phyloP scores from a whole-genome alignment of 2,113 vertebrate genomes.

The Saguinus midas region DNA sequence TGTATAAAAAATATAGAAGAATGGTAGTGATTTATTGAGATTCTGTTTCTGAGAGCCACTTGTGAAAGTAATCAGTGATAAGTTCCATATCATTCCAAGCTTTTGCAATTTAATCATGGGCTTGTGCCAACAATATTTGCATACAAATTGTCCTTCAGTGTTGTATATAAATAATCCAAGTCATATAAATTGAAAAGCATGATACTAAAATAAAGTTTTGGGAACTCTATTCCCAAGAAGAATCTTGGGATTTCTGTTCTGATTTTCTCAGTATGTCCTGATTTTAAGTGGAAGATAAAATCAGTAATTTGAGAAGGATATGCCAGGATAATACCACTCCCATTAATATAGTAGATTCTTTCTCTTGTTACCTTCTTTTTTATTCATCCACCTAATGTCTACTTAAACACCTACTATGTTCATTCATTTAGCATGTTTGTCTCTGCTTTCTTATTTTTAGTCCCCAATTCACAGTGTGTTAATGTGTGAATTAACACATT shows the following conservation, averaged over 20 bases:
- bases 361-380: not conserved
- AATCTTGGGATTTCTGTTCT: not conserved
- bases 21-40: conserved; percentile 38
- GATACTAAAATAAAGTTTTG: not conserved
- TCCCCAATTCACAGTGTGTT: not conserved
- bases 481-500: too few relatives aligned
- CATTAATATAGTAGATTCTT: not conserved
- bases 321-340: not conserved
- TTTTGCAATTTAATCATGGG: conserved; percentile 40
- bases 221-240: not conserved
- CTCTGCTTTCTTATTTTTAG: not conserved
- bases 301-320: not conserved
- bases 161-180: conserved; percentile 28
- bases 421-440: not conserved
- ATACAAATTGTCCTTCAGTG: not conserved
- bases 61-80: conserved; percentile 43
- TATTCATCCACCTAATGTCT: not conserved
- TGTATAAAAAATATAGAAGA: not conserved
- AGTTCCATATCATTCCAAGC: not conserved
- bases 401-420: not conserved
- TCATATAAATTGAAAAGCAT: not conserved
- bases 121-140: conserved; percentile 37
- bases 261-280: not conserved
- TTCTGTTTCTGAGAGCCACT: conserved; percentile 16
- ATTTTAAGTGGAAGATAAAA: not conserved